These are phyloP conservation scores for Daboia siamensis DNA, from an alignment of 2,113 vertebrate species.

Conservation along the genomic window DNA sequence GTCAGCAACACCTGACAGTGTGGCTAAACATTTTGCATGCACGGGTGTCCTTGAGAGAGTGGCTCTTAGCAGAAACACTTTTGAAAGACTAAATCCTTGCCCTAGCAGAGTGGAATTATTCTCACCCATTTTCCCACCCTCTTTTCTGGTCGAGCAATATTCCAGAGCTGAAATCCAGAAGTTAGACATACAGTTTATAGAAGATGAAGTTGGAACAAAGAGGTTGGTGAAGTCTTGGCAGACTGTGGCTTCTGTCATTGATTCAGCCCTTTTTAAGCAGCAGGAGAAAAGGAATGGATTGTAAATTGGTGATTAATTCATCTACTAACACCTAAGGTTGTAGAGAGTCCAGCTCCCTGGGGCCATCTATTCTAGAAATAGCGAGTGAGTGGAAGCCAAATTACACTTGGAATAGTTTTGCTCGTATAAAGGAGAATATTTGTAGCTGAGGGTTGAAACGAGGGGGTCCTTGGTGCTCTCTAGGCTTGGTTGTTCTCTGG, in stretches of 20 bases:
- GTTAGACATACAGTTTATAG: neutral
- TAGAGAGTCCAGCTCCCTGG: neutral
- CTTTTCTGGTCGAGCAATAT: neutral
- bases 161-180: neutral
- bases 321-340: neutral
- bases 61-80: constrained; percentile 29
- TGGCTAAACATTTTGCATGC: neutral
- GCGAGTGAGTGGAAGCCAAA: neutral
- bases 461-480: neutral
- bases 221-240: neutral
- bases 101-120: neutral
- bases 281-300: neutral
- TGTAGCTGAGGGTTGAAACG: neutral
- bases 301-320: constrained; percentile 5
- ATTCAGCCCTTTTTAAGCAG: neutral
- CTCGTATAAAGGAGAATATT: neutral
- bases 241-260: neutral
- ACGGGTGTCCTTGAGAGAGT: neutral
- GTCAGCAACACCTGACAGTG: neutral
- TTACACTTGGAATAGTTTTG: neutral
- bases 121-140: no score
- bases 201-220: neutral
- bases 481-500: neutral
- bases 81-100: neutral
- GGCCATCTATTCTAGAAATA: neutral